These are phyloP conservation scores for Odontesthes bonariensis DNA, from an alignment of 2,113 vertebrate species.

Conservation along the genomic window DNA sequence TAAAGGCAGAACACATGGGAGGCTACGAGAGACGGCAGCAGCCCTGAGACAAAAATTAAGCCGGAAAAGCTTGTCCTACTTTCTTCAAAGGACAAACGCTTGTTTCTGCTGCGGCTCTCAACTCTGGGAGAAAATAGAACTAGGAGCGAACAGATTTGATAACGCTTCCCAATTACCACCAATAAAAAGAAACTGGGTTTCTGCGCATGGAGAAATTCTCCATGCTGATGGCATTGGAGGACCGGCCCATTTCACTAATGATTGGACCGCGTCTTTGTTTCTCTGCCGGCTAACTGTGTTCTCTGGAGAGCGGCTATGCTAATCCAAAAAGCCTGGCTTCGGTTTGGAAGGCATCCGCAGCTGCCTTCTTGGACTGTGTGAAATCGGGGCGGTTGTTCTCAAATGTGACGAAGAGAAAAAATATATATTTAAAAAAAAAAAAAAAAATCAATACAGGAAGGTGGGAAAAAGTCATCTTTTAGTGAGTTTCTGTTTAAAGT, in stretches of 20 bases:
- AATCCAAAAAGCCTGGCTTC: slow-evolving; percentile 54
- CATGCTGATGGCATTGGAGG: slow-evolving; percentile 31
- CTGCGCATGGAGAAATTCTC: slow-evolving; percentile 14
- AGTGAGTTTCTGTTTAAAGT: too few species aligned
- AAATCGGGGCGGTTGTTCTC: slow-evolving; percentile 14
- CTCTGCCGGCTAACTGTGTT: slow-evolving; percentile 41
- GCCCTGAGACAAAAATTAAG: slow-evolving; percentile 47
- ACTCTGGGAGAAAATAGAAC: slow-evolving; percentile 37
- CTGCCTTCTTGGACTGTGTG: slow-evolving; percentile 31
- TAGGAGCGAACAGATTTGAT: slow-evolving; percentile 50
- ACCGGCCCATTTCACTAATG: slow-evolving; percentile 50
- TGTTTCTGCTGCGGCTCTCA: slow-evolving; percentile 30
- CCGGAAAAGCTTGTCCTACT: slow-evolving; percentile 62
- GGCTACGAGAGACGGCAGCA: slow-evolving; percentile 36
- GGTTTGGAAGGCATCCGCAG: slow-evolving; percentile 41
- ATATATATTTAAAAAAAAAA: not conserved
- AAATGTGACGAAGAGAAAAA: slow-evolving; percentile 16
- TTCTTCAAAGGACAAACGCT: slow-evolving; percentile 54
- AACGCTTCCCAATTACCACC: slow-evolving; percentile 52
- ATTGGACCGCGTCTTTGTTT: slow-evolving; percentile 47
- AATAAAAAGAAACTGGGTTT: slow-evolving; percentile 40
- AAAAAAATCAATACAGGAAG: not conserved
- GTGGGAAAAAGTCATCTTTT: not conserved
- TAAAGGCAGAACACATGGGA: slow-evolving; percentile 37
- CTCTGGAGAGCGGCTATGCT: slow-evolving; percentile 32